phyloP scores from a whole-genome alignment of 2,113 vertebrate species.

The Cephalopterus ornatus region DNA sequence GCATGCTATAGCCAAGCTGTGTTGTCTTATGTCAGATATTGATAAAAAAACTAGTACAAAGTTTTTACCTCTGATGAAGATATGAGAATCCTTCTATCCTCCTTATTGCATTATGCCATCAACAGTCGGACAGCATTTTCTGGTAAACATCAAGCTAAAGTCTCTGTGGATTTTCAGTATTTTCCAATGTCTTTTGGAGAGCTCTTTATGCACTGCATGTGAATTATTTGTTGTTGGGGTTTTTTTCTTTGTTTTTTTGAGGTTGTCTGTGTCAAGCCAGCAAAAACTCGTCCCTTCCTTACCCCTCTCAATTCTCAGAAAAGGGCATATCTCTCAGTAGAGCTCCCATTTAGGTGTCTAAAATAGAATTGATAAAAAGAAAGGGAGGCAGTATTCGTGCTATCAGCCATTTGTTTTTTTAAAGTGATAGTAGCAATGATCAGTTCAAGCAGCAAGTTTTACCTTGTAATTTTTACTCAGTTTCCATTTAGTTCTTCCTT shows the following conservation, averaged over 20 bases:
- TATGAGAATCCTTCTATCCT: neutral
- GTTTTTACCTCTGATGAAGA: neutral
- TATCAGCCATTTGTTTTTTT: neutral
- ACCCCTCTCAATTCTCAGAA: neutral
- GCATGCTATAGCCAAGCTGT: neutral
- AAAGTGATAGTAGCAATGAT: neutral
- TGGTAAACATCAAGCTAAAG: neutral
- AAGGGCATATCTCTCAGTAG: neutral
- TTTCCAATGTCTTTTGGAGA: neutral
- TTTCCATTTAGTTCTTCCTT: neutral
- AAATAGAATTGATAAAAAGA: neutral
- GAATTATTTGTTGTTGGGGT: neutral
- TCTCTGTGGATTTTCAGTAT: neutral
- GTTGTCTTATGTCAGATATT: neutral
- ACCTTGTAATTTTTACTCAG: neutral
- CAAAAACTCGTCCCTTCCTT: neutral
- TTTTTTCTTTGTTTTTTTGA: neutral
- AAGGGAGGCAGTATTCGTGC: neutral
- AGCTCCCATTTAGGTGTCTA: neutral
- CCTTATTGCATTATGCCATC: neutral
- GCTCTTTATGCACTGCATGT: neutral
- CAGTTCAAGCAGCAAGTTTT: neutral
- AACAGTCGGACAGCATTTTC: neutral
- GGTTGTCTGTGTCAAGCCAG: neutral
- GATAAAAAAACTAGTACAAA: neutral